Percentiles rank a stretch among this genome's conserved stretches.
These are phyloP conservation scores for Phocides pigmalion DNA, from an alignment of 1,140 invertebrate species.

Conservation along the genomic window DNA sequence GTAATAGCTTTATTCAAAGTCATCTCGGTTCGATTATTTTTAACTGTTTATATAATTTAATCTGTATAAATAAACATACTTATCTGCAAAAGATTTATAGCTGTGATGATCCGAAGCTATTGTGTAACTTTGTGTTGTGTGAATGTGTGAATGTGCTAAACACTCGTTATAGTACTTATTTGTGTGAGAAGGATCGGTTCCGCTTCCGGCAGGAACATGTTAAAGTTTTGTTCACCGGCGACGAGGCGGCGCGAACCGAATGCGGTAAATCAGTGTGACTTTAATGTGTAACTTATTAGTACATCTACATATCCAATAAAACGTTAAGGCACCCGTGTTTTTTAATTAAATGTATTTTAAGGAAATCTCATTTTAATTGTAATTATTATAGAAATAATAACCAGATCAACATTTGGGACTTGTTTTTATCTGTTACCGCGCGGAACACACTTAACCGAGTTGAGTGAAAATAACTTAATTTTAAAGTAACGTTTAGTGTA, in stretches of 20 bases:
- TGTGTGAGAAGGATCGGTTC: conserved; percentile 36
- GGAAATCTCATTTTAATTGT: no score
- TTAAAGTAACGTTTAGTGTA: no score
- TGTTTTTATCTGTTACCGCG: no score
- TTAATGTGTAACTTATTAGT: conserved; percentile 51
- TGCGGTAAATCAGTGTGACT: conserved; percentile 49
- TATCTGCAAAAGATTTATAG: not conserved
- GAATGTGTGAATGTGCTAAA: conserved; percentile 31
- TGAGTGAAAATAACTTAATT: no score
- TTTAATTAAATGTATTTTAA: no score
- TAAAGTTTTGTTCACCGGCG: conserved; percentile 88
- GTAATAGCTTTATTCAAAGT: conserved; percentile 2
- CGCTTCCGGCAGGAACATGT: conserved; percentile 78
- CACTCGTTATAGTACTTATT: conserved; percentile 18
- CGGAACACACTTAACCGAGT: no score
- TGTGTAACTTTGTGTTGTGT: conserved; percentile 37
- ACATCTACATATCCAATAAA: no score
- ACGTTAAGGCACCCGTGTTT: no score
- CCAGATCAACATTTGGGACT: no score
- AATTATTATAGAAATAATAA: no score
- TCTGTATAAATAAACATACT: not conserved
- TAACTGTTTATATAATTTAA: not conserved
- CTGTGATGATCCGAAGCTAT: not conserved
- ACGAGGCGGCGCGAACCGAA: conserved; percentile 83
- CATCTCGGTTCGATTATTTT: not conserved